Evolutionary conservation across 2,113 vertebrate species (phyloP).

Genomic region (Pandion haliaetus): DNA sequence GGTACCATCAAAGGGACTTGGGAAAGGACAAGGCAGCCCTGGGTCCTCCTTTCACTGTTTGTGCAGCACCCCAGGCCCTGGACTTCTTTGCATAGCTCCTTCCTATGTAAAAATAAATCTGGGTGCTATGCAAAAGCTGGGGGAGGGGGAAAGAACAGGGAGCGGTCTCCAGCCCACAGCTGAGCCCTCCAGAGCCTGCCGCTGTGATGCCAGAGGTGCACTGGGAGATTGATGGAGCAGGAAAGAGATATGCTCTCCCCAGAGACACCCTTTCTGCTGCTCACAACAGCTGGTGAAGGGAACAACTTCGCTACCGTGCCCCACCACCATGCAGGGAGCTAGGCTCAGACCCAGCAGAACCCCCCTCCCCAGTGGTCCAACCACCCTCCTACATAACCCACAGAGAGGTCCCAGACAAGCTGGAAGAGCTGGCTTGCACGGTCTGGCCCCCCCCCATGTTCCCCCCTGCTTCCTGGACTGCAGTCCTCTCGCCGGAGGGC

Average conservation of each 20-base stretch:
- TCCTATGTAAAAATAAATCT: background rate
- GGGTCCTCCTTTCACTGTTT: background rate
- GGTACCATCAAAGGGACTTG: background rate
- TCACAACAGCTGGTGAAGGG: background rate
- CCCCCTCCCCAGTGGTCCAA: background rate
- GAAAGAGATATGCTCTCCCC: background rate
- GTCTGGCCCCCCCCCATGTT: background rate
- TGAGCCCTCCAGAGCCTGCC: background rate
- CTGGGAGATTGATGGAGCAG: background rate
- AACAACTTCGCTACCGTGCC: background rate
- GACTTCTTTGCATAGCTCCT: background rate
- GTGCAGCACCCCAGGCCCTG: background rate
- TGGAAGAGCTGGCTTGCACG: background rate
- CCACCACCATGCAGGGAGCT: background rate
- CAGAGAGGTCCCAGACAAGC: background rate
- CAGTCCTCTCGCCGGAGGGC: background rate
- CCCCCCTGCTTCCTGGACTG: background rate
- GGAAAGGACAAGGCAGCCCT: background rate
- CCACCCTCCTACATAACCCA: rapidly evolving
- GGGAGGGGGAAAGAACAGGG: background rate
- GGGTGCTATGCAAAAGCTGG: background rate
- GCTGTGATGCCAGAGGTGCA: background rate
- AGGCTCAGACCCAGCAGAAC: background rate
- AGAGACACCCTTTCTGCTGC: background rate
- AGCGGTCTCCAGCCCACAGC: background rate